phyloP scores from a whole-genome alignment of 2,797 vertebrate genomes.

The Todus mexicanus region DNA sequence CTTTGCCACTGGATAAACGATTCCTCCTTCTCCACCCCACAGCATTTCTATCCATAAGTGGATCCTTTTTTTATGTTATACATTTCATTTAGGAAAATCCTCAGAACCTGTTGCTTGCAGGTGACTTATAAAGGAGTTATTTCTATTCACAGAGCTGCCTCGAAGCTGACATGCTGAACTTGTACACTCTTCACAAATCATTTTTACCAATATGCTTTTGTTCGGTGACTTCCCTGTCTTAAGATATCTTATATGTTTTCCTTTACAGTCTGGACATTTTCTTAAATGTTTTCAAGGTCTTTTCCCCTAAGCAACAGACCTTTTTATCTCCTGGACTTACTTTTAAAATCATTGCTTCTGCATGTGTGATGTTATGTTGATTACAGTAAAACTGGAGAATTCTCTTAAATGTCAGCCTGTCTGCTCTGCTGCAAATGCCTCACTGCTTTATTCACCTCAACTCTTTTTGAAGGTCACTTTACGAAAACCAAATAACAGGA shows the following conservation, averaged over 20 bases:
- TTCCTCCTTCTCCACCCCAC: not conserved
- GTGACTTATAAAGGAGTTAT: not conserved
- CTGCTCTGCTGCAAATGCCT: not conserved
- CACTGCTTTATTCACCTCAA: not conserved
- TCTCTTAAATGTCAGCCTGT: slow-evolving; percentile 49
- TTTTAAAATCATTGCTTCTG: slow-evolving; percentile 38
- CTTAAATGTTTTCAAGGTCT: not conserved
- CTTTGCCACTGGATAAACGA: not conserved
- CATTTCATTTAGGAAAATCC: not conserved
- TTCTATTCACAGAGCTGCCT: not conserved
- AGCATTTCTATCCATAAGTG: not conserved
- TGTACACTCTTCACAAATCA: too few relatives aligned
- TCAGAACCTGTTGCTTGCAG: not conserved
- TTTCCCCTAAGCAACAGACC: not conserved
- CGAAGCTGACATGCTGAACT: not conserved
- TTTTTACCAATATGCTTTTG: not conserved
- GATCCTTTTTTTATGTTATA: not conserved
- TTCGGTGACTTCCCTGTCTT: not conserved
- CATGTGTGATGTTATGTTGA: slow-evolving; percentile 25
- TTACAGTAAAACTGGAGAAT: slow-evolving; percentile 37
- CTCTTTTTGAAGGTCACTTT: slow-evolving; percentile 55
- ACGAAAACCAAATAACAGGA: slow-evolving; percentile 12
- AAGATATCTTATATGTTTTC: not conserved
- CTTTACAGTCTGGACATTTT: not conserved
- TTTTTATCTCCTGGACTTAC: not conserved